These are phyloP conservation scores for Cossypha polioptera DNA, from an alignment of 2,797 vertebrate genomes.

Conservation along the genomic window DNA sequence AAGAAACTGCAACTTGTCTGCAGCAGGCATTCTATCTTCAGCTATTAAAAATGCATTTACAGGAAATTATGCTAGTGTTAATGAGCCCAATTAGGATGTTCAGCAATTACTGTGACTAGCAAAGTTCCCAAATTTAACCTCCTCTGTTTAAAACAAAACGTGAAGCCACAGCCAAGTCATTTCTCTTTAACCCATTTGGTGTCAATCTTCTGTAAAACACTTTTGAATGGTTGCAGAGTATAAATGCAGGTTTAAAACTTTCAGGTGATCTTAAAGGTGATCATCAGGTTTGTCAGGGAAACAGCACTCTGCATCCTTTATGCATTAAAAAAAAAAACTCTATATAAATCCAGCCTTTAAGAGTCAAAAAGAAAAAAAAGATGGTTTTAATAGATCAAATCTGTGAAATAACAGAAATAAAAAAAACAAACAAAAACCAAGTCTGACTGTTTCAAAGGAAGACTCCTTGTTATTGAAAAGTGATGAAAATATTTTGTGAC, in stretches of 20 bases:
- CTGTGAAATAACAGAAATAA: not conserved
- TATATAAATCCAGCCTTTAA: not conserved
- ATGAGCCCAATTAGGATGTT: not conserved
- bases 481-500: not conserved
- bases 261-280: not conserved
- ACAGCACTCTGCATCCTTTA: not conserved
- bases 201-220: not conserved
- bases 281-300: not conserved
- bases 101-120: not conserved
- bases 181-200: not conserved
- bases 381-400: not conserved
- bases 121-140: not conserved
- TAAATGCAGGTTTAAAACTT: not conserved
- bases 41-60: not conserved
- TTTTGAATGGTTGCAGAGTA: not conserved
- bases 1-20: not conserved
- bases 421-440: not conserved
- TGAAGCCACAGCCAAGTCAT: not conserved
- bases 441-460: not conserved
- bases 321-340: not conserved
- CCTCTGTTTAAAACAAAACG: not conserved
- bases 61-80: not conserved
- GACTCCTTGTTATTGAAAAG: not conserved
- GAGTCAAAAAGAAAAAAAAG: not conserved
- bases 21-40: not conserved